Base-by-base conservation (phyloP, 2,888 invertebrate genomes). In the Merodon equestris region DNA sequence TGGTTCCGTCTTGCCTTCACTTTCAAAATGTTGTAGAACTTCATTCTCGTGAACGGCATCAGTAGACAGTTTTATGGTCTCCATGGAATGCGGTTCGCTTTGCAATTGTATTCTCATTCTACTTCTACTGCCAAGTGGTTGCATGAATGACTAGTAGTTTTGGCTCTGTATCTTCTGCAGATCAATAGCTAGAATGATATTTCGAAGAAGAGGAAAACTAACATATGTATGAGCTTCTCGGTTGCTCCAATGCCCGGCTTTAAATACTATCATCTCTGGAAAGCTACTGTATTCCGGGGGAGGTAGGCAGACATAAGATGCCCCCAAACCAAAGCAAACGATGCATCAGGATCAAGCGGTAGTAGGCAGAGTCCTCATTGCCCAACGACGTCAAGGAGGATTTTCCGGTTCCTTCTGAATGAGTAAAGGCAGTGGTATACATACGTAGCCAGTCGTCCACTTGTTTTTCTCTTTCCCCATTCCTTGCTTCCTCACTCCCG, bases 61-160 rank as follows among this genome's bases (percentile, higher is more conserved):
- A 77, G 53, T 73, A 77, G 73, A 77, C 77, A 77, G 77, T 77
- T 77, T 77, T 77, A 77, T 77, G 73, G 73, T 77, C 73, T 77
- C 63, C 77, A 58, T 73, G 77, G 77, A 77, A 77, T 77, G 73
- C 73, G 77, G 77, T 73, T 73, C 73, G 60, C 66, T 72, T 72
- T 77, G 66, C 72, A 72, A 72, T 77, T 77, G 76, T 67, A 56
- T 63, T 63, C 27, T 27, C 72, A 56, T 72, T 17, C 50, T 56
- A 38, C 61, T 48, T 51, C 53, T 71, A 57, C 63, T 74, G 61
- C 50, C 67, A 74, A 45, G 68, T 53, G 27, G 27, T 27, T 27
- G 27, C 7, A 27, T 4, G 2, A 27, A 27, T 27, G 7, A 45
- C 34, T 57, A 73, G 38, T 53, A 54, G n/a, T 19, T 27, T 27